Evolutionary conservation across 2,797 vertebrate species (phyloP), one percentile per base, ranked within the genome.

Genomic region (Gymnoscopelus microlampas): DNA sequence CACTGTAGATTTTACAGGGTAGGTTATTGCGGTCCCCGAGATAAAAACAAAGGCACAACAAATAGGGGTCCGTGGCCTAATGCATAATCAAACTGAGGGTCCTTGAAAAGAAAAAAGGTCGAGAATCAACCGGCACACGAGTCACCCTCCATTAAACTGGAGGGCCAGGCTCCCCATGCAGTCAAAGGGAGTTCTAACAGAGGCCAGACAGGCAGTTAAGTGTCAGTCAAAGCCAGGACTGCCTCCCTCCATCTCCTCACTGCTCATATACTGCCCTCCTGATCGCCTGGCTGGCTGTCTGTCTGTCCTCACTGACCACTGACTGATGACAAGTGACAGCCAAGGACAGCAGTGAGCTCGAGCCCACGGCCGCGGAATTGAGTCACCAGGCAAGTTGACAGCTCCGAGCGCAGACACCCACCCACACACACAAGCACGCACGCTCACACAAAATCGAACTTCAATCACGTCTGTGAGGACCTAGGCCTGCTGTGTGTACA

Each of bases 321-420:
- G 77, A 79, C 81, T 88, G 87, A 91, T 88, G 78, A 83, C 78
- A 92, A 80, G 88, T 88, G 91, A 92, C 88, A 91, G 81, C 72
- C 85, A 88, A 88, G 87, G 84, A 87, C 84, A 85, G 74, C 72
- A 53, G 79, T 23, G 73, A 60, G 71, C 79, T 84, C 75, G 74
- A 73, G 39, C 39, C 74, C 71, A 79, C 80, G 81, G 85, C 74
- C 77, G 74, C 78, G 74, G 72, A 84, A 85, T 77, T 79, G 78
- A 89, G 85, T 89, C 86, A 83, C 79, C 73, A 87, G 83, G 73
- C 80, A 86, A 81, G 85, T 64, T 68, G 79, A 74, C 51, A 63
- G 48, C 35, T 14, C 53, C 26, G 11, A 60, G 11, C n/a, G 5
- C 19, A 26, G 73, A 53, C 76, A 65, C 39, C 58, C 51, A 60